A percentile compares a stretch with the other conserved stretches of the same genome.
Evolutionary conservation across 2,797 vertebrate species (phyloP).

Genomic region (Cyprinella venusta): DNA sequence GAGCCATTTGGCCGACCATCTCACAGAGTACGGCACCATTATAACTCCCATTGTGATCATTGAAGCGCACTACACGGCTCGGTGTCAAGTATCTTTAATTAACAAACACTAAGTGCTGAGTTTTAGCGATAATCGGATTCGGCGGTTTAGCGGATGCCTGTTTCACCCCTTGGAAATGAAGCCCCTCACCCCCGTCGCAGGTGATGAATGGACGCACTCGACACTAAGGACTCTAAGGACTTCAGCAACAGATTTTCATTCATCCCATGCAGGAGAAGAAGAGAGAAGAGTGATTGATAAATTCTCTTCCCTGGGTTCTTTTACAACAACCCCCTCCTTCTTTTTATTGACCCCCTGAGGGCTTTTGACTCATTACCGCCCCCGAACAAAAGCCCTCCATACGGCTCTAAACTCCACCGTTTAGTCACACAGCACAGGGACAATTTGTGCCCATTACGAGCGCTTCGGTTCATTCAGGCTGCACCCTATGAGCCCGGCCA

Average conservation of each 20-base stretch:
- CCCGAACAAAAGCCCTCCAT: conserved; percentile 52
- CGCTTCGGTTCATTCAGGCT: conserved; percentile 49
- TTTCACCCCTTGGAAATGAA: conserved; percentile 46
- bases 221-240: conserved; percentile 54
- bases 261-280: conserved; percentile 49
- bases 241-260: conserved; percentile 60
- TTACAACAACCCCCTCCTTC: conserved; percentile 48
- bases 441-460: conserved; percentile 56
- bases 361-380: conserved; percentile 61
- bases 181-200: conserved; percentile 41
- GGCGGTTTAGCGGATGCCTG: conserved; percentile 25
- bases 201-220: conserved; percentile 55
- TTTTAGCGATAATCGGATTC: conserved; percentile 48
- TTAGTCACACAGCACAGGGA: conserved; percentile 59
- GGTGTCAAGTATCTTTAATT: conserved; percentile 24
- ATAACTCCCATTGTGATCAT: background rate
- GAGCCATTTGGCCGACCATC: background rate
- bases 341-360: conserved; percentile 62
- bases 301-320: conserved; percentile 54
- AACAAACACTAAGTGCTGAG: conserved; percentile 10
- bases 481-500: conserved; percentile 40
- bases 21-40: background rate
- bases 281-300: conserved; percentile 62
- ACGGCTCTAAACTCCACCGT: conserved; percentile 53
- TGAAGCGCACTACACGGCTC: background rate